phyloP scores from a whole-genome alignment of 2,797 vertebrate species.

The Kryptopterus vitreolus region DNA sequence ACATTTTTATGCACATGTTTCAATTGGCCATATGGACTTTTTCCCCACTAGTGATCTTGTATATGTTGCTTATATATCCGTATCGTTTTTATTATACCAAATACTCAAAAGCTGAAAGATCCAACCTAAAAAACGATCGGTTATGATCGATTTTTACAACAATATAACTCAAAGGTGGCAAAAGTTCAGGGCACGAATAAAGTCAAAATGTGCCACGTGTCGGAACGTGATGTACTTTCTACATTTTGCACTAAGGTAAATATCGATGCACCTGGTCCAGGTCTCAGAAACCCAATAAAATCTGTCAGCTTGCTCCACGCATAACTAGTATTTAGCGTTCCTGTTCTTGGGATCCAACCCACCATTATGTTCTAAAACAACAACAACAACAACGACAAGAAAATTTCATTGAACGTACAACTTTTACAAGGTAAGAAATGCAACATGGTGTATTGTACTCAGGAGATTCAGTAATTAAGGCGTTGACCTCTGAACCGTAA shows the following conservation, averaged over 20 bases:
- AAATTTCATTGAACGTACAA: too few relatives aligned
- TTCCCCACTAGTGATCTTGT: neutral
- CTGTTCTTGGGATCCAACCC: neutral
- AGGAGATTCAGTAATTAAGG: neutral
- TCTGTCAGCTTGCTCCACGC: neutral
- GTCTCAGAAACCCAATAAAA: neutral
- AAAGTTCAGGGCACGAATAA: neutral
- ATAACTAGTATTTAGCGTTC: neutral
- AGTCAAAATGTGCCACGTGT: neutral
- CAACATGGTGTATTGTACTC: neutral
- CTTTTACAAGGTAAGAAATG: neutral
- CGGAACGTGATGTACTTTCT: conserved; percentile 26
- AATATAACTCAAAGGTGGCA: neutral
- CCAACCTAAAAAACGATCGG: neutral
- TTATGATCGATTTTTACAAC: neutral
- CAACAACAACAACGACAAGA: neutral
- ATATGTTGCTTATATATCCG: neutral
- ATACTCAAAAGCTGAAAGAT: neutral
- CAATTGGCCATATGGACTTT: neutral
- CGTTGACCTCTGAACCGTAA: too few relatives aligned
- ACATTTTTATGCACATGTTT: neutral
- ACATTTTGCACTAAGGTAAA: neutral
- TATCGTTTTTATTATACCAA: neutral
- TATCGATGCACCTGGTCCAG: neutral
- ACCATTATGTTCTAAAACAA: neutral